Evolutionary conservation across 2,888 invertebrate species (phyloP), one percentile per base, ranked within the genome.

Genomic region (Anthrax anthrax): DNA sequence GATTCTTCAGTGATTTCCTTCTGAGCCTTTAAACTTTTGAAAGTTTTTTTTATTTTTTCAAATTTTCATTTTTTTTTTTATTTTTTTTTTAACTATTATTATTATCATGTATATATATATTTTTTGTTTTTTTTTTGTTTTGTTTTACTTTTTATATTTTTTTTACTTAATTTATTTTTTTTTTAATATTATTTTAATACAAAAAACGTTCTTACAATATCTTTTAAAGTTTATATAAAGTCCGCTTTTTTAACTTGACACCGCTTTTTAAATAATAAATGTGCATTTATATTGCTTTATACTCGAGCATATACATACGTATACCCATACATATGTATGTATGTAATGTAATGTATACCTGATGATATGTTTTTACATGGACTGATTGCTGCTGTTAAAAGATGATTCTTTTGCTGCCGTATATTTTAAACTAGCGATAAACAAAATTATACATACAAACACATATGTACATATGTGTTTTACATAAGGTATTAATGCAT

Each of bases 1-100:
- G 43, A 40, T 47, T 46, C 37, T 43, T 43, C 39, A 43, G 51
- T 41, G 51, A 51, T 51, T 49, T 47, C 29, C 29, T 32, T 32
- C 9, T 12, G 29, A 32, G 29, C 6, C 29, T 32, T 32, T 32
- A 32, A 27, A 32, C 29, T 32, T 32, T 32, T 32, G 4, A 23
- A 32, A 32, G 29, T 12, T 12, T 32, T 32, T 32, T 2, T 8
- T 5, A 27, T 27, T 6, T 8, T 6, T 23, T 6, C 23, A 23
- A 6, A 23, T 23, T 23, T 6, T 29, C 8, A 12, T 3, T 32
- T 32, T 32, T 12, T 32, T 12, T 32, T 32, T 32, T 32, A 12
- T 32, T 12, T 12, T 12, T 12, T 32, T 32, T 32, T 32, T 32
- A 8, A 27, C 23, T 27, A 12, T 12, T 32, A 32, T 32, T 32